Evolutionary conservation across 2,888 invertebrate species (phyloP).

Genomic region (Nebria brevicollis): DNA sequence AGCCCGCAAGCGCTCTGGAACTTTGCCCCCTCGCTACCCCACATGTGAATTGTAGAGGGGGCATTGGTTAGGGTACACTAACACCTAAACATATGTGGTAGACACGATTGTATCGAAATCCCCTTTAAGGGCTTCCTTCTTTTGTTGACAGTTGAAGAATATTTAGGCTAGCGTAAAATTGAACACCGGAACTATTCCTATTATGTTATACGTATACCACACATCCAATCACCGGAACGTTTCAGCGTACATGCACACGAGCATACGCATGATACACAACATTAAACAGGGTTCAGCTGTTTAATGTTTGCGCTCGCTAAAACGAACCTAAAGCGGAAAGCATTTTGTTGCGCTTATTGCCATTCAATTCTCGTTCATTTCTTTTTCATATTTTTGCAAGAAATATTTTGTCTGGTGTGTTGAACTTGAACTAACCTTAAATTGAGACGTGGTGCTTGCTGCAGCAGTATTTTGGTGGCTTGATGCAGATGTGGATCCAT

Average conservation of each 20-base stretch:
- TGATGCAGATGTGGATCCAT: conserved; percentile 78
- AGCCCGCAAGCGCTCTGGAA: not conserved
- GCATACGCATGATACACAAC: not conserved
- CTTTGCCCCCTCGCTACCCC: not conserved
- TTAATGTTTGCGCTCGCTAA: too few relatives aligned
- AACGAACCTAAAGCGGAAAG: not conserved
- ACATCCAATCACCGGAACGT: not conserved
- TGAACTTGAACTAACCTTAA: conserved; percentile 62
- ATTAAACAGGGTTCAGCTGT: not conserved
- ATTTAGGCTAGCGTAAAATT: not conserved
- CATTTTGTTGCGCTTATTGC: too few relatives aligned
- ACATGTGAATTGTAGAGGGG: not conserved
- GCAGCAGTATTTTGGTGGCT: conserved; percentile 64
- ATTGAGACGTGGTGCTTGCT: conserved; percentile 17
- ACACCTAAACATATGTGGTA: not conserved
- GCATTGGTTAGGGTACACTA: not conserved
- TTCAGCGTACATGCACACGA: not conserved
- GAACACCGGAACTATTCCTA: not conserved
- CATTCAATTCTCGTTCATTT: too few relatives aligned
- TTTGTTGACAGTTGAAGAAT: not conserved
- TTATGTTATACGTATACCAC: not conserved
- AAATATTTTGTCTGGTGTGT: too few relatives aligned
- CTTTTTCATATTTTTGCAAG: too few relatives aligned
- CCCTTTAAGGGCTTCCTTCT: not conserved
- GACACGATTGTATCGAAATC: not conserved